phyloP scores from a whole-genome alignment of 2,888 invertebrate species.

The Eustalomyia histrio region DNA sequence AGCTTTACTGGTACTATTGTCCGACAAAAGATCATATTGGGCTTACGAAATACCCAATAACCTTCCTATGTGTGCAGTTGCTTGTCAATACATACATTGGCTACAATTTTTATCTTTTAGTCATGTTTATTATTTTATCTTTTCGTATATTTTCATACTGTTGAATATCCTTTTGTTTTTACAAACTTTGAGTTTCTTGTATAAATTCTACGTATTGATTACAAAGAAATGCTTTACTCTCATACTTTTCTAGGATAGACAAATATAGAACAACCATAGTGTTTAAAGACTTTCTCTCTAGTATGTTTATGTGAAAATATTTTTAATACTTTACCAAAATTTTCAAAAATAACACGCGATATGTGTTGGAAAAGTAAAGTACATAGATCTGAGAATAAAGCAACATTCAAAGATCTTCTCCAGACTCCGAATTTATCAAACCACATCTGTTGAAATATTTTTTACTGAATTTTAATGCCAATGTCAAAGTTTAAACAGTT shows the following conservation, averaged over 20 bases:
- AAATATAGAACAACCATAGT: not conserved
- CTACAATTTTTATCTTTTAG: slow-evolving; percentile 2
- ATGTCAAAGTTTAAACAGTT: slow-evolving; percentile 39
- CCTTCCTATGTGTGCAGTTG: not conserved
- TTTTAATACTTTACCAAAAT: not conserved
- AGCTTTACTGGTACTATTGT: too few species aligned
- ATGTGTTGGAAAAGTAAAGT: too few species aligned
- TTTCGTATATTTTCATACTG: not conserved
- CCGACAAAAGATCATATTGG: too few species aligned
- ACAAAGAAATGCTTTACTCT: slow-evolving; percentile 7
- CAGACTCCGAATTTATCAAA: too few species aligned
- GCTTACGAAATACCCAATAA: too few species aligned
- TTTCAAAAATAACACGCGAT: not conserved
- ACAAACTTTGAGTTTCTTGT: not conserved
- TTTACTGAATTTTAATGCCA: slow-evolving; percentile 6
- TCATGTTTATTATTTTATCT: slow-evolving; percentile 12
- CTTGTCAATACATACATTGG: not conserved
- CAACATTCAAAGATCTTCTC: too few species aligned
- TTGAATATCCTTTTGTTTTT: slow-evolving; percentile 13
- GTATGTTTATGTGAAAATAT: not conserved
- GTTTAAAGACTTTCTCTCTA: not conserved
- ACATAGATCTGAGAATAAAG: too few species aligned
- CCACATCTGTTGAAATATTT: not conserved
- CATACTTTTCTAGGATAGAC: not conserved
- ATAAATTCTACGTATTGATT: slow-evolving; percentile 12